These are phyloP conservation scores for Xiphophorus couchianus DNA, from an alignment of 2,113 vertebrate genomes.

Conservation along the genomic window DNA sequence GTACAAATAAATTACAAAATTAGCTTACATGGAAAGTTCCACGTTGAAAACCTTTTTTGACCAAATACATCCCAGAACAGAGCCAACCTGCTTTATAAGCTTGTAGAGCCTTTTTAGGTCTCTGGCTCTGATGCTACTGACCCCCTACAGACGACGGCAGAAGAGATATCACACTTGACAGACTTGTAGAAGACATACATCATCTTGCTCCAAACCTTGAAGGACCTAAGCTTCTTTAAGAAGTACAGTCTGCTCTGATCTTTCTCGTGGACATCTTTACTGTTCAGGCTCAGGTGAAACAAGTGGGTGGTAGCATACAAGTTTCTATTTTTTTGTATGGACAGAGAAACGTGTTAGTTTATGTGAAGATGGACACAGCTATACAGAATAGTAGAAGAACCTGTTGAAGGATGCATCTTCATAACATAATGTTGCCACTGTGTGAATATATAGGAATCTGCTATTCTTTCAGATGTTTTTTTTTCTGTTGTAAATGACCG, in stretches of 20 bases:
- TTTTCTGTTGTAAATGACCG: neutral
- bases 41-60: neutral
- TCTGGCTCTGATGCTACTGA: too few relatives aligned
- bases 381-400: neutral
- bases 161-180: too few relatives aligned
- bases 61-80: too few relatives aligned
- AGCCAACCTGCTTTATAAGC: too few relatives aligned
- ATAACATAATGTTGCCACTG: neutral
- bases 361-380: neutral
- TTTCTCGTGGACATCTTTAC: too few relatives aligned
- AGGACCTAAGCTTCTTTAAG: too few relatives aligned
- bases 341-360: neutral
- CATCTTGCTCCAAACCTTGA: too few relatives aligned
- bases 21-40: neutral
- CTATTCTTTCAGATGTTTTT: neutral
- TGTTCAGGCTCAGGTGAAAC: neutral
- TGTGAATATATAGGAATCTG: neutral
- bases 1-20: neutral
- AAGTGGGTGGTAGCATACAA: neutral
- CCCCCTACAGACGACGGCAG: too few relatives aligned
- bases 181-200: too few relatives aligned
- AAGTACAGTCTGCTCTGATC: too few relatives aligned
- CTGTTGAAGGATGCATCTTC: neutral
- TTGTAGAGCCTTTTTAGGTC: too few relatives aligned
- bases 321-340: too few relatives aligned